phyloP scores from a whole-genome alignment of 1,140 invertebrate genomes.

The Dendrolimus kikuchii region DNA sequence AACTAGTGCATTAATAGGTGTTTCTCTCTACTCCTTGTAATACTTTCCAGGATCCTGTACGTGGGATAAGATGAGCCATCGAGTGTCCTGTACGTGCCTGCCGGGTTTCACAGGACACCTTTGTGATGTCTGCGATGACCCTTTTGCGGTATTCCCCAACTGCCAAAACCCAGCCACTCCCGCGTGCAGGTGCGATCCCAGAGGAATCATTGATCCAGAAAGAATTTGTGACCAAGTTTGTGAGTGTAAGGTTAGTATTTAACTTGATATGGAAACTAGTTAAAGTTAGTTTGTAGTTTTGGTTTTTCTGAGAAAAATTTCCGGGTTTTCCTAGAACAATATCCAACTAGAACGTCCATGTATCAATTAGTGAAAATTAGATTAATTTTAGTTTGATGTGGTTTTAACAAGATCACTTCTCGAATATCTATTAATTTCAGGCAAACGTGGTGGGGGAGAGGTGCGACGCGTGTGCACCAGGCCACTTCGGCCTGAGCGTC shows the following conservation, averaged over 20 bases:
- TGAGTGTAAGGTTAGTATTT: slow-evolving; percentile 81
- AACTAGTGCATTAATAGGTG: too few relatives aligned
- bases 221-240: slow-evolving; percentile 87
- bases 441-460: slow-evolving; percentile 83
- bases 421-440: slow-evolving; percentile 28
- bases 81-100: slow-evolving; percentile 83
- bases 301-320: not conserved
- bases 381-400: too few relatives aligned
- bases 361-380: too few relatives aligned
- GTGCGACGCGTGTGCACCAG: slow-evolving; percentile 88
- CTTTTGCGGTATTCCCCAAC: slow-evolving; percentile 84
- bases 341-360: too few relatives aligned
- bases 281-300: not conserved
- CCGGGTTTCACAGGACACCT: slow-evolving; percentile 85
- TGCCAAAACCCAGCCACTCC: slow-evolving; percentile 73
- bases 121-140: slow-evolving; percentile 89
- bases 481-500: slow-evolving; percentile 86
- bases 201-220: slow-evolving; percentile 78
- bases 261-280: not conserved
- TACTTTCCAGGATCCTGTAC: slow-evolving; percentile 52
- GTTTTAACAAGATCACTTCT: too few relatives aligned
- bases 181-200: slow-evolving; percentile 84
- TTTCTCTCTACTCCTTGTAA: slow-evolving; percentile 4
- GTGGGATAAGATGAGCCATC: slow-evolving; percentile 75
- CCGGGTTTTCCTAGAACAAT: too few relatives aligned